These are phyloP conservation scores for Nothoprocta pentlandii DNA, from an alignment of 2,113 vertebrate genomes.

Conservation along the genomic window DNA sequence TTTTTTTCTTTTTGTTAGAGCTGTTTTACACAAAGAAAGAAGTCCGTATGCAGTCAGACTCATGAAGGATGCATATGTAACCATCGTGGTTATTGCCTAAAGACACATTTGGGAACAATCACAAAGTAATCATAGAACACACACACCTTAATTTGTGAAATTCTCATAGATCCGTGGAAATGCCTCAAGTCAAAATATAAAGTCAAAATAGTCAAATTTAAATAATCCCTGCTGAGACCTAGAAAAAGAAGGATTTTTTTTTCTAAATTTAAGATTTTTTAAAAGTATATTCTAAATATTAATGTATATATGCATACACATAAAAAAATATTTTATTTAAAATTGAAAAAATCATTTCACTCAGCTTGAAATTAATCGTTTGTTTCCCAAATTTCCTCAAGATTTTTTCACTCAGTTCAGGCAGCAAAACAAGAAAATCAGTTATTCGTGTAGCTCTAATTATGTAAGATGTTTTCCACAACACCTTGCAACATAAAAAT, in stretches of 20 bases:
- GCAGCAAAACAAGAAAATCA: not conserved
- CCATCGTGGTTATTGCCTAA: not conserved
- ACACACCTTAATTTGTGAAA: not conserved
- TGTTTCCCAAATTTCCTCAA: not conserved
- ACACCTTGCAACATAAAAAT: not conserved
- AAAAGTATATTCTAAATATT: not conserved
- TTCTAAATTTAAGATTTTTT: not conserved
- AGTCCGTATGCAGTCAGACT: not conserved
- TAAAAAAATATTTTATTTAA: not conserved
- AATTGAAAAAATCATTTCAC: not conserved
- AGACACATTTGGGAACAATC: not conserved
- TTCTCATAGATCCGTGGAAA: not conserved
- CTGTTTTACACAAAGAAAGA: not conserved
- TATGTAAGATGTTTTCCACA: not conserved
- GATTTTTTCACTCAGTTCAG: not conserved
- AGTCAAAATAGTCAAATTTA: not conserved
- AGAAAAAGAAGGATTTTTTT: not conserved
- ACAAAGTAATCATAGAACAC: not conserved
- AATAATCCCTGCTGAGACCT: not conserved
- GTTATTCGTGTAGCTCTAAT: not conserved
- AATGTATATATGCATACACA: not conserved
- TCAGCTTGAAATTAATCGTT: not conserved
- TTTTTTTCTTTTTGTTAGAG: not conserved
- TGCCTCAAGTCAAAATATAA: not conserved
- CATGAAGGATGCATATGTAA: not conserved